Percentiles rank a stretch among this genome's conserved stretches.
Evolutionary conservation across 2,113 vertebrate genomes (phyloP).

Genomic region (Rhizomys pruinosus): DNA sequence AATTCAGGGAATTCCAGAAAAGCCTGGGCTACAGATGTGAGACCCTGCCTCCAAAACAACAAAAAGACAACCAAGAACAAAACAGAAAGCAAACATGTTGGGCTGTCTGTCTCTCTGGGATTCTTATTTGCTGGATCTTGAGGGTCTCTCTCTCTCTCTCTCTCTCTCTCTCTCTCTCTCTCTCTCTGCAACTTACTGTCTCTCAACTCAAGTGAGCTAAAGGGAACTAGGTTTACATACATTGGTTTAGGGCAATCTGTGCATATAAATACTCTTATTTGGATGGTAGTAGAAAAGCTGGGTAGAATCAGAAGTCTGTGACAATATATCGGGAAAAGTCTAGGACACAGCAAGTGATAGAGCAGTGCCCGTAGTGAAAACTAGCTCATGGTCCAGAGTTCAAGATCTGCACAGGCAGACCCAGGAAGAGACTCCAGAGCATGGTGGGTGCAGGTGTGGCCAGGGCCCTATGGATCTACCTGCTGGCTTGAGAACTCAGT

Average conservation of each 20-base stretch:
- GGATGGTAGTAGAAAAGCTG: background rate
- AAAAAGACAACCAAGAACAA: background rate
- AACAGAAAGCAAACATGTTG: background rate
- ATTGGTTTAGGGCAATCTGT: background rate
- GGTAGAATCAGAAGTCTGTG: background rate
- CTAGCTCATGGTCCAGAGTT: background rate
- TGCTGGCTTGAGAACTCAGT: background rate
- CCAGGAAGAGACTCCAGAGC: background rate
- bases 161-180: no score
- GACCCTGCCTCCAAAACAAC: background rate
- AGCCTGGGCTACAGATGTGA: background rate
- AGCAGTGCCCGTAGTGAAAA: background rate
- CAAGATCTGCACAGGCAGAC: no score
- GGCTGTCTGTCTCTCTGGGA: background rate
- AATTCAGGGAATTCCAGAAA: background rate
- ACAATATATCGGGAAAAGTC: background rate
- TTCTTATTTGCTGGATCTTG: background rate
- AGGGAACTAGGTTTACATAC: background rate
- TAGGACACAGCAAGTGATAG: background rate
- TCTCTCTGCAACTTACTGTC: rapidly evolving
- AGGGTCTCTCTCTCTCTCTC: no score
- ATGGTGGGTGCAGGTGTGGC: no score
- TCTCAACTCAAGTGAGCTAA: background rate
- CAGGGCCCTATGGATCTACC: background rate
- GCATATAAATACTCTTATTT: background rate